A percentile compares a stretch with the other conserved stretches of the same genome.
Conservation (phyloP, 2,888 invertebrate genomes). For the Meteorus colon region DNA sequence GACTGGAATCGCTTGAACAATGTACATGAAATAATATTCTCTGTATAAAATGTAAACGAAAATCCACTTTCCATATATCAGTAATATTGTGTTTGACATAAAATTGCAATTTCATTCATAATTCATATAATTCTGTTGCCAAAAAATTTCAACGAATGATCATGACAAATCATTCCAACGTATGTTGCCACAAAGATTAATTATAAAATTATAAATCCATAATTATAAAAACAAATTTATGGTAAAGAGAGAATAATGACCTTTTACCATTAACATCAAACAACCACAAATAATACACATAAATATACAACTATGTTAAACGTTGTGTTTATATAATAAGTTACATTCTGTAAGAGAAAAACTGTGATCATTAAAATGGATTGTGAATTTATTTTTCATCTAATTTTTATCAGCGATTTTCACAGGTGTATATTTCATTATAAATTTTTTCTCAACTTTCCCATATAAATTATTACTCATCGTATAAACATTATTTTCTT, state of each 20-base stretch:
- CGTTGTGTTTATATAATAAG: neutral
- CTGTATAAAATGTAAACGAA: no score
- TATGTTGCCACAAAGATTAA: neutral
- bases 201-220: slow-evolving; percentile 20
- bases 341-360: neutral
- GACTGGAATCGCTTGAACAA: no score
- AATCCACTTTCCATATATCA: no score
- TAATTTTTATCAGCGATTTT: neutral
- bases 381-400: neutral
- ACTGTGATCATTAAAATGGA: neutral
- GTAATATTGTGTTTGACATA: no score
- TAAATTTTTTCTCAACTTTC: neutral
- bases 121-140: neutral
- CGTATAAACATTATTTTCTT: neutral
- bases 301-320: neutral
- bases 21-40: no score
- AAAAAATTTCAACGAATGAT: slow-evolving; percentile 12
- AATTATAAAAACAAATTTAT: neutral
- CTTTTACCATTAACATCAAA: neutral
- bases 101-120: neutral
- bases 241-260: neutral
- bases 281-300: neutral
- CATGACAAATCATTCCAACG: slow-evolving; percentile 19
- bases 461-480: neutral
- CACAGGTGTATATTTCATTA: neutral